These are phyloP conservation scores for Tetrapedia diversipes DNA, from an alignment of 2,888 invertebrate species.

Conservation along the genomic window DNA sequence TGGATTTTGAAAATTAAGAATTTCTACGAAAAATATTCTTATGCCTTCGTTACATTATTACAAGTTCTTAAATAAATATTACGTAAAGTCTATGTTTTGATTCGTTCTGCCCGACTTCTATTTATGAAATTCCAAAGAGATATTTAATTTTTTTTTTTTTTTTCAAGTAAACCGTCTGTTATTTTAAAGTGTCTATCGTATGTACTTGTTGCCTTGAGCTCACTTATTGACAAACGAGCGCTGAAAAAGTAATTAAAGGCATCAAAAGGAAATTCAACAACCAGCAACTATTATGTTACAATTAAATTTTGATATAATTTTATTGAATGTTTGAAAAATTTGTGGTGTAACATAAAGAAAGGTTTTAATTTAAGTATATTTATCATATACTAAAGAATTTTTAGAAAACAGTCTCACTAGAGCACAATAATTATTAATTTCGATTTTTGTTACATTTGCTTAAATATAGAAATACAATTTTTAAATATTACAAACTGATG, in stretches of 20 bases:
- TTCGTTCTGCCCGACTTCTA: not conserved
- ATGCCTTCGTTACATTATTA: conserved; percentile 9
- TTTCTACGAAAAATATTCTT: not conserved
- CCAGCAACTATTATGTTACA: no score
- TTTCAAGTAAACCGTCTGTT: conserved; percentile 52
- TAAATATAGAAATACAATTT: no score
- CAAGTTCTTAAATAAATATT: conserved; percentile 19
- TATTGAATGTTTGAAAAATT: no score
- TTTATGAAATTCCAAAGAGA: not conserved
- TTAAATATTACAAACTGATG: no score
- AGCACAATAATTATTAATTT: no score
- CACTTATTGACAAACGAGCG: conserved; percentile 71
- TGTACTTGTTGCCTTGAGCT: conserved; percentile 73
- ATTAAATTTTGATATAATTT: no score
- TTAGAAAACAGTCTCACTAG: no score
- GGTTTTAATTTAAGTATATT: no score
- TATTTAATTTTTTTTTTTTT: conserved; percentile 22
- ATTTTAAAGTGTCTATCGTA: conserved; percentile 77
- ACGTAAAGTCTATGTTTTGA: not conserved
- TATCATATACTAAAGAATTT: no score
- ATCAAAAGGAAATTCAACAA: no score
- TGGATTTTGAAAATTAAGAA: not conserved
- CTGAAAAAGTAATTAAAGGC: conserved; percentile 66
- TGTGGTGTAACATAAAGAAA: no score
- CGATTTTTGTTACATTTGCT: no score